Percentiles rank a stretch among this genome's conserved stretches.
These are phyloP conservation scores for Drosophila pseudoananassae DNA, from an alignment of 1,140 invertebrate genomes.

Conservation along the genomic window DNA sequence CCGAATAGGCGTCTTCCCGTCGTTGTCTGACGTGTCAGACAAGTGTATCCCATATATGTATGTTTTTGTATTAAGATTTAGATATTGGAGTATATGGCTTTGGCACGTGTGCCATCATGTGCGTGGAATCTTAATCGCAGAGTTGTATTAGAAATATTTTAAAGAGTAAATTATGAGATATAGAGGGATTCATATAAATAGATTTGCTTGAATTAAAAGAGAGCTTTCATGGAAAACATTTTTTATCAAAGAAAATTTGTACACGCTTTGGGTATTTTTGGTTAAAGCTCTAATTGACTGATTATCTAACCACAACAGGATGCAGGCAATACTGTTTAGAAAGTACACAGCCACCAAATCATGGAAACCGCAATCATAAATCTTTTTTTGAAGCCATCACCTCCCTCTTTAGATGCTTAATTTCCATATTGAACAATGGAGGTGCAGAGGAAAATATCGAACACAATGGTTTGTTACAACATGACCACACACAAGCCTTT, in stretches of 20 bases:
- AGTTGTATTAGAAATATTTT: slow-evolving; percentile 17
- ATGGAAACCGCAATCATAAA: slow-evolving; percentile 16
- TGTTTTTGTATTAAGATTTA: slow-evolving; percentile 35
- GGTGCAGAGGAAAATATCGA: slow-evolving; percentile 14
- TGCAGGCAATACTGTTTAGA: not conserved
- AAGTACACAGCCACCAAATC: slow-evolving; percentile 16
- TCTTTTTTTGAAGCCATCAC: not conserved
- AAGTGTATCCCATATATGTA: slow-evolving; percentile 9
- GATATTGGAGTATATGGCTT: slow-evolving; percentile 45
- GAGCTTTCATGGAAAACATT: not conserved
- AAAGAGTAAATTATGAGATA: slow-evolving; percentile 19
- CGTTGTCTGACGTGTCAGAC: slow-evolving; percentile 58
- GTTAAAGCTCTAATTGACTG: not conserved
- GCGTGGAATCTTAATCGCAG: slow-evolving; percentile 33
- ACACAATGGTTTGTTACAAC: slow-evolving; percentile 72
- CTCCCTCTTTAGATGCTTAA: slow-evolving; percentile 20
- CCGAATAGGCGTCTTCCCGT: slow-evolving; percentile 49
- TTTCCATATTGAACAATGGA: slow-evolving; percentile 73
- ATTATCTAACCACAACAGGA: not conserved
- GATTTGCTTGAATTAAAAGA: not conserved
- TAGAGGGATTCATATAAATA: not conserved
- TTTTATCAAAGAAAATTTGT: not conserved
- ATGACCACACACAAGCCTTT: slow-evolving; percentile 79
- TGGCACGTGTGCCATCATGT: slow-evolving; percentile 39
- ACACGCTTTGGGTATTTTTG: not conserved